phyloP scores from a whole-genome alignment of 2,113 vertebrate genomes.

The Cyprinus carpio region DNA sequence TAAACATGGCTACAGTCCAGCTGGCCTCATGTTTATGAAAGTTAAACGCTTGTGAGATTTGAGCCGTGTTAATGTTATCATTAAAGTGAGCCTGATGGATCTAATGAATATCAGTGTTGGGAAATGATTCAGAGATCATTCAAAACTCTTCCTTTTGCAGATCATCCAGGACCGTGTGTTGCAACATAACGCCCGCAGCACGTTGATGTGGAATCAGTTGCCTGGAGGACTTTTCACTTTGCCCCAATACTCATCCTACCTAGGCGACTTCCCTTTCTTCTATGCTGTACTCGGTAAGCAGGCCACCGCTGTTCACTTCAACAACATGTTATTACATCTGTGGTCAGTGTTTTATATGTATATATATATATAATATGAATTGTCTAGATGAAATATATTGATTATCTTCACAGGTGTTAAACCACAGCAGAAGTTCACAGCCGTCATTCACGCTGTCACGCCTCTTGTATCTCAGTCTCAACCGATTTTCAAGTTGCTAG shows the following conservation, averaged over 20 bases:
- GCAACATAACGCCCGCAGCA: constrained; percentile 90
- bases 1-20: background rate
- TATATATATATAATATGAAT: no score
- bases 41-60: background rate
- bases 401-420: constrained; percentile 81
- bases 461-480: constrained; percentile 97
- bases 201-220: constrained; percentile 96
- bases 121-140: no score
- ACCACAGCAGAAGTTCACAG: constrained; percentile 90
- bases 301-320: no score
- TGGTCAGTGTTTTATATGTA: constrained; percentile 20
- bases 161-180: constrained; percentile 98
- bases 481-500: constrained; percentile 95
- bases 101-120: background rate
- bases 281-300: constrained; percentile 90
- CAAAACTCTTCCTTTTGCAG: constrained; percentile 65
- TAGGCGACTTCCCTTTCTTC: constrained; percentile 98
- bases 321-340: no score
- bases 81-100: no score
- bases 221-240: constrained; percentile 94
- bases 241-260: constrained; percentile 94
- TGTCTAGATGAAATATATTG: background rate
- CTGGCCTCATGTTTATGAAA: background rate
- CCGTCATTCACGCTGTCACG: constrained; percentile 93
- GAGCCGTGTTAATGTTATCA: background rate